Evolutionary conservation across 2,888 invertebrate species (phyloP), one percentile per base, ranked within the genome.

Genomic region (Thecocarcelia acutangulata): DNA sequence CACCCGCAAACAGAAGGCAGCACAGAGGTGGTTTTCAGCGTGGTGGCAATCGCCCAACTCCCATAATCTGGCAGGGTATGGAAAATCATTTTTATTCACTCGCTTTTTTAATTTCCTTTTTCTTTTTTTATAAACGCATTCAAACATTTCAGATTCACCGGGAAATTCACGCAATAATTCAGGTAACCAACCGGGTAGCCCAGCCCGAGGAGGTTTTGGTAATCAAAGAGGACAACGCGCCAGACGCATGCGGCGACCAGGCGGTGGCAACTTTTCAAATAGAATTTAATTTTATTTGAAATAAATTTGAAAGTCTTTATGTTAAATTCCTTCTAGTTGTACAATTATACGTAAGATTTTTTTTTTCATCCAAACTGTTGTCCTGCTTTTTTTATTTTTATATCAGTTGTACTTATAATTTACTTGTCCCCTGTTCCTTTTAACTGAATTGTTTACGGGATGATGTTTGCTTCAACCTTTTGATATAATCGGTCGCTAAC

Each of bases 21-120:
- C 44, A 88, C 85, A 86, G 91, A 86, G 84, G 89, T 85, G 83
- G 88, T 86, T 69, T 89, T 88, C 88, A 86, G 88, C 88, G 86
- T 79, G 85, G 88, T 86, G 75, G 92, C 89, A 79, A 88, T 69
- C 91, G 92, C 58, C 94, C 93, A 5, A 93, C 93, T 12, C 94
- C 94, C 0, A 94, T 94, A 83, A 91, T 94, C 37, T 94, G 94
- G 94, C 89, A 89, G 64, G 83, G 83, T 84, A 50, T 63, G 46
- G 63, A 13, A n/a, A 12, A 21, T 12, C 3, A 42, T 50, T n/a
- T 52, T 61, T 42, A n/a, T 58, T n/a, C 15, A 9, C 40, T 21
- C 46, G 21, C 8, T 9, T 12, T 48, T 0, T 13, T 21, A 0
- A 21, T 11, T 24, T n/a, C 40, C 11, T 3, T 12, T 9, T 42